Evolutionary conservation across 2,797 vertebrate species (phyloP).

Genomic region (Enteromius thamalakanensis): DNA sequence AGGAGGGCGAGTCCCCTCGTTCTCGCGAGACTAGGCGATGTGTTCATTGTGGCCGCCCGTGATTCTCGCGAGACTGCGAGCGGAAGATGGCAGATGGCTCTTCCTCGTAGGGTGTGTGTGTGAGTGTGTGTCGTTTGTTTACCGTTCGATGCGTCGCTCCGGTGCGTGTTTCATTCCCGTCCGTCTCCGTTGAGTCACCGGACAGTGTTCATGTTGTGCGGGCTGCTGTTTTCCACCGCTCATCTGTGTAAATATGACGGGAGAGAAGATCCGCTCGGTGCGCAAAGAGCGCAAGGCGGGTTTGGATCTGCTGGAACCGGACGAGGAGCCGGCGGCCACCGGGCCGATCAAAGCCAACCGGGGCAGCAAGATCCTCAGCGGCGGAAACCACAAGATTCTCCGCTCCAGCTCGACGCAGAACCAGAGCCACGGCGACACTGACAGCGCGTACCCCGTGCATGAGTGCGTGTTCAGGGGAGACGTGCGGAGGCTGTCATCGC

Average conservation of each 20-base stretch:
- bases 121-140: slow-evolving; percentile 52
- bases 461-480: slow-evolving; percentile 96
- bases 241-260: slow-evolving; percentile 84
- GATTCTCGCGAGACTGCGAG: slow-evolving; percentile 77
- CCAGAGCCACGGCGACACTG: slow-evolving; percentile 31
- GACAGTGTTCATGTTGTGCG: slow-evolving; percentile 73
- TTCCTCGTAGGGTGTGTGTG: slow-evolving; percentile 63
- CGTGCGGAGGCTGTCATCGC: slow-evolving; percentile 90
- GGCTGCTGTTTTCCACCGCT: slow-evolving; percentile 53
- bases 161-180: slow-evolving; percentile 19
- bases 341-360: slow-evolving; percentile 82
- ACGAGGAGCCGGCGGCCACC: slow-evolving; percentile 84
- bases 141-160: slow-evolving; percentile 13
- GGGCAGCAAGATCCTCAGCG: slow-evolving; percentile 81
- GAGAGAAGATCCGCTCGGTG: slow-evolving; percentile 95
- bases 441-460: slow-evolving; percentile 88
- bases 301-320: slow-evolving; percentile 88
- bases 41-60: background rate
- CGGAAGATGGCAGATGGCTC: slow-evolving; percentile 75
- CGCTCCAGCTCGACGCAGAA: slow-evolving; percentile 73
- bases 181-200: slow-evolving; percentile 40
- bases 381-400: slow-evolving; percentile 79
- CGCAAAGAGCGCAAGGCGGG: slow-evolving; percentile 90
- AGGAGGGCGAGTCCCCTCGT: background rate
- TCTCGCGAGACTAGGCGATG: slow-evolving; percentile 9